Percentiles rank a stretch among this genome's conserved stretches.
These are phyloP conservation scores for Netelia virgata DNA, from an alignment of 2,888 invertebrate genomes.

Conservation along the genomic window DNA sequence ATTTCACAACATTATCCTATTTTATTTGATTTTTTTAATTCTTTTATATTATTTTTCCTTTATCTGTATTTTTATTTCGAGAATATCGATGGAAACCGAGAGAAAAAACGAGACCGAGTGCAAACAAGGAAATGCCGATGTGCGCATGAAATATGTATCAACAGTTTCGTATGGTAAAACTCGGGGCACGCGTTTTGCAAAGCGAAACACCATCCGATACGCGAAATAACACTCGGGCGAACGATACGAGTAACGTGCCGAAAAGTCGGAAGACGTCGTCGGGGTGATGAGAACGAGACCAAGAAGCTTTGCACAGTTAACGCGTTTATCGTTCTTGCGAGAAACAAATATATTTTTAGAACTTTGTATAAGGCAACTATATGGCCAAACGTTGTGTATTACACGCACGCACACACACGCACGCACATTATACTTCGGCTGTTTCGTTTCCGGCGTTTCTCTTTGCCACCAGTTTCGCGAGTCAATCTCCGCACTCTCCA, in stretches of 20 bases:
- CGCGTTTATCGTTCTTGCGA: slow-evolving; percentile 61
- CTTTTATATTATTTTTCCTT: background rate
- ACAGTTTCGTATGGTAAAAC: slow-evolving; percentile 8
- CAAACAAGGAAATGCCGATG: background rate
- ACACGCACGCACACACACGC: background rate
- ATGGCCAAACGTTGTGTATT: slow-evolving; percentile 17
- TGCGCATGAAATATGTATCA: slow-evolving; percentile 11
- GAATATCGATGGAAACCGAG: slow-evolving; percentile 18
- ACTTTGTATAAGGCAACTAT: slow-evolving; percentile 44
- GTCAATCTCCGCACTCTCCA: slow-evolving; percentile 17
- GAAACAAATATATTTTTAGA: slow-evolving; percentile 65
- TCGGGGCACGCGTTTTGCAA: background rate
- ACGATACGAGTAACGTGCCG: slow-evolving; percentile 22
- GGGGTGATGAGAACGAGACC: background rate
- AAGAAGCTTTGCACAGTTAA: slow-evolving; percentile 49
- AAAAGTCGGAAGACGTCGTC: slow-evolving; percentile 17
- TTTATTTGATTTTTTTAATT: background rate
- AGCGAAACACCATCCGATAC: background rate
- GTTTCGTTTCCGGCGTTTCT: slow-evolving; percentile 62
- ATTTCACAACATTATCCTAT: background rate
- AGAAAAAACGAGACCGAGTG: background rate
- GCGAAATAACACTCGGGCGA: slow-evolving; percentile 30
- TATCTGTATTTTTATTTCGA: slow-evolving; percentile 1
- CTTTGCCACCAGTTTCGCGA: slow-evolving; percentile 36
- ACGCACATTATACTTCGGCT: slow-evolving; percentile 13